Conservation (phyloP, 1,140 invertebrate species). For the Heliconius melpomene region DNA sequence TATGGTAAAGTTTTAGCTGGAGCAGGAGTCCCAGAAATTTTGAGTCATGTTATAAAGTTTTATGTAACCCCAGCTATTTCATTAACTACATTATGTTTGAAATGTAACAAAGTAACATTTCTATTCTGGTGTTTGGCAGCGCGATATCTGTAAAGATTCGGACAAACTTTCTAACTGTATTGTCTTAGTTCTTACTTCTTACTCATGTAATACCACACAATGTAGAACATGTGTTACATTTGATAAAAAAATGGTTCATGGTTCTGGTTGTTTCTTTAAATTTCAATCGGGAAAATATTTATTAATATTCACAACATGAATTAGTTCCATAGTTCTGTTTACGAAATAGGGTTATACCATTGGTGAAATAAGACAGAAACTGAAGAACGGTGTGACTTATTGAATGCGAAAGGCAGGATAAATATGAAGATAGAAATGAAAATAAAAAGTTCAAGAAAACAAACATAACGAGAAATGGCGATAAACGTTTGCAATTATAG, state of each 20-base stretch:
- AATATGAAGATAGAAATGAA: neutral
- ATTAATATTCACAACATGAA: no score
- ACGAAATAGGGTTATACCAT: no score
- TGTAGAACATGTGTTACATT: neutral
- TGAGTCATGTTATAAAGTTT: neutral
- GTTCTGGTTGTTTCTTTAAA: no score
- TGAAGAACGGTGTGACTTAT: no score
- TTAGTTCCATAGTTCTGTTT: no score
- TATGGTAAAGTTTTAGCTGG: no score
- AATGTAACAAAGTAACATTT: conserved; percentile 3
- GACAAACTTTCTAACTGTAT: neutral
- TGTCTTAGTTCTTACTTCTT: conserved; percentile 4
- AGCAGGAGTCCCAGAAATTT: neutral
- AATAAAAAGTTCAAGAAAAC: neutral
- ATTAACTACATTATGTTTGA: neutral
- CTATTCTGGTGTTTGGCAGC: neutral
- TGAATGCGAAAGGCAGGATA: neutral
- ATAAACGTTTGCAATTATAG: conserved; percentile 9
- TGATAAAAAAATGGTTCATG: neutral
- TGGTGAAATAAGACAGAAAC: no score
- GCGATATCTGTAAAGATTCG: neutral
- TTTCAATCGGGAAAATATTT: no score
- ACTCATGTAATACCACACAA: neutral
- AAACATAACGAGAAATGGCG: neutral
- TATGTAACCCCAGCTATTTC: neutral